Percentiles rank a stretch among this genome's conserved stretches.
Evolutionary conservation across 2,113 vertebrate genomes (phyloP).

Genomic region (Colossoma macropomum): DNA sequence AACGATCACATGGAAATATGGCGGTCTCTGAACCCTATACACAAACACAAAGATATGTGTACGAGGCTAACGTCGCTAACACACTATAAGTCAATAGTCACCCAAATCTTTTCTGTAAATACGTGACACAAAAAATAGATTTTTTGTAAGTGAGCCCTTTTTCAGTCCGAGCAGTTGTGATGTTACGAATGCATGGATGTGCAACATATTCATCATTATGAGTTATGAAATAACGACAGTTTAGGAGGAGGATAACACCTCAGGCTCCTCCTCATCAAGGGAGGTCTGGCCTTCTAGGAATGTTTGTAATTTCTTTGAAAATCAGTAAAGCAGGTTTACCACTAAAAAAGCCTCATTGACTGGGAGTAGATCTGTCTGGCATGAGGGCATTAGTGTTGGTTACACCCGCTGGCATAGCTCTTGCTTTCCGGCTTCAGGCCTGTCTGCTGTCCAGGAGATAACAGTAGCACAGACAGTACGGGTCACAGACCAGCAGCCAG

Average conservation of each 20-base stretch:
- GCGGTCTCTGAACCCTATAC: conserved; percentile 89
- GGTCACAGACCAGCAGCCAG: conserved; percentile 30
- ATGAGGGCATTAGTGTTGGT: background rate
- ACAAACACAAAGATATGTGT: background rate
- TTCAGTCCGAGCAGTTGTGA: too few species aligned
- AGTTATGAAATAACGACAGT: too few species aligned
- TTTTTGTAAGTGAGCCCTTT: too few species aligned
- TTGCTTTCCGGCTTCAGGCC: background rate
- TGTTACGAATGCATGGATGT: too few species aligned
- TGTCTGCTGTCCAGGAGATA: conserved; percentile 40
- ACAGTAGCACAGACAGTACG: background rate
- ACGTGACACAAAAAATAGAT: too few species aligned
- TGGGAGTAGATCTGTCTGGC: background rate
- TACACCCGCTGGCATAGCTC: background rate
- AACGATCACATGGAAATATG: conserved; percentile 92
- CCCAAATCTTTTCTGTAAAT: too few species aligned
- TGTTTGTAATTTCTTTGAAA: background rate
- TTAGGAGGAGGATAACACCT: too few species aligned
- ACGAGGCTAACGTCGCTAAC: too few species aligned
- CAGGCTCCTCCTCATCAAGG: too few species aligned
- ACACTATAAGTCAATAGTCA: too few species aligned
- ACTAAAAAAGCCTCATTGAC: background rate
- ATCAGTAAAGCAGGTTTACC: background rate
- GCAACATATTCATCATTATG: too few species aligned
- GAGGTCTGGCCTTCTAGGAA: background rate